Percentiles rank a stretch among this genome's conserved stretches.
These are phyloP conservation scores for Phengaris alcon DNA, from an alignment of 2,888 invertebrate genomes.

Conservation along the genomic window DNA sequence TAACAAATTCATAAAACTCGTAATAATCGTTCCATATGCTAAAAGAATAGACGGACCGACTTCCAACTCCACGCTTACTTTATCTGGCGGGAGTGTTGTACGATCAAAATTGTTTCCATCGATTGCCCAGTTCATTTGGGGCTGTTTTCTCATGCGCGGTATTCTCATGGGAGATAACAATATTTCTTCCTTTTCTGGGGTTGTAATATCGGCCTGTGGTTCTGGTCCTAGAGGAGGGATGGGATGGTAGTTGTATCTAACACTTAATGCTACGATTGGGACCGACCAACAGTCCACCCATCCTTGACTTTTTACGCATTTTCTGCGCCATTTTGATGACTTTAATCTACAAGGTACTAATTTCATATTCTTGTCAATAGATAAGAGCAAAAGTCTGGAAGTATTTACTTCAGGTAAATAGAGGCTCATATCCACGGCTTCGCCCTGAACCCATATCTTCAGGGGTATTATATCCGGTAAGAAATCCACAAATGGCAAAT, in stretches of 20 bases:
- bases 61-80: slow-evolving; percentile 94
- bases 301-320: slow-evolving; percentile 84
- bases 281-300: slow-evolving; percentile 99
- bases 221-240: slow-evolving; percentile 92
- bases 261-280: slow-evolving; percentile 94
- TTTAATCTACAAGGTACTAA: slow-evolving; percentile 82
- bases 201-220: slow-evolving; percentile 94
- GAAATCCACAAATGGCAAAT: slow-evolving; percentile 96
- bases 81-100: slow-evolving; percentile 89
- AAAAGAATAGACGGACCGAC: slow-evolving; percentile 95
- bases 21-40: slow-evolving; percentile 94
- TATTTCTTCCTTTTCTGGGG: slow-evolving; percentile 96
- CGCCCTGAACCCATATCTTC: slow-evolving; percentile 96
- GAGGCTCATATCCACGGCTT: slow-evolving; percentile 93
- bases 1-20: slow-evolving; percentile 92
- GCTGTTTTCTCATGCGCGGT: slow-evolving; percentile 86
- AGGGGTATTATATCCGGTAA: slow-evolving; percentile 93
- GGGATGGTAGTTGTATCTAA: slow-evolving; percentile 95
- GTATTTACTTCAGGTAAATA: slow-evolving; percentile 96
- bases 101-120: slow-evolving; percentile 92
- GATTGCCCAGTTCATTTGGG: slow-evolving; percentile 82
- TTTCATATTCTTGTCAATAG: slow-evolving; percentile 93
- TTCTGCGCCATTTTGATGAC: slow-evolving; percentile 88
- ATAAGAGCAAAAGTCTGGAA: slow-evolving; percentile 88
- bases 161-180: slow-evolving; percentile 94